phyloP scores from a whole-genome alignment of 2,888 invertebrate genomes.

The Furcula furcula region DNA sequence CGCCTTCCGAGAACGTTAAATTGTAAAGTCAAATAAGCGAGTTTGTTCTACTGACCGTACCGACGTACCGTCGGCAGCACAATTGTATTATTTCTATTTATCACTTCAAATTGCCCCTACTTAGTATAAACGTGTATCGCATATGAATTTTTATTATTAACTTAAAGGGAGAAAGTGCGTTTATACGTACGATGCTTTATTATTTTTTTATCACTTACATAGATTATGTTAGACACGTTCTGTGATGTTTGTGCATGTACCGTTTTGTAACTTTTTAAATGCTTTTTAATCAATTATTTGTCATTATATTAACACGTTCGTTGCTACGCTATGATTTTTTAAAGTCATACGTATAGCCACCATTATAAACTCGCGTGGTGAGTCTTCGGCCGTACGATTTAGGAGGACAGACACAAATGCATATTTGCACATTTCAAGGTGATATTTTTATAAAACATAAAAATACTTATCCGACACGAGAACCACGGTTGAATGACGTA shows the following conservation, averaged over 20 bases:
- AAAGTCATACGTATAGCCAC: too few species aligned
- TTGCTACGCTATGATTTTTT: too few species aligned
- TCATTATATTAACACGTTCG: too few species aligned
- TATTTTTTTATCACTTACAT: conserved; percentile 2
- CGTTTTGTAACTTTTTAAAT: too few species aligned
- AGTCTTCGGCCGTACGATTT: too few species aligned
- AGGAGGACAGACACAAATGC: too few species aligned
- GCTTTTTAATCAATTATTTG: too few species aligned
- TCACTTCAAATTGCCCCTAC: conserved; percentile 46
- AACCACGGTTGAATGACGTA: too few species aligned
- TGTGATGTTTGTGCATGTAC: background rate
- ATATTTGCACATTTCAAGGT: too few species aligned
- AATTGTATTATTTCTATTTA: conserved; percentile 42
- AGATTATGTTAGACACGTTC: conserved; percentile 6
- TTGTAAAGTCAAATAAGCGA: conserved; percentile 66
- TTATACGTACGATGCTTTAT: conserved; percentile 1
- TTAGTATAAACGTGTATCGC: conserved; percentile 28
- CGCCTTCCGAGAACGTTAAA: conserved; percentile 69
- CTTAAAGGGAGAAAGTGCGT: conserved; percentile 21
- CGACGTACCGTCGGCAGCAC: conserved; percentile 15
- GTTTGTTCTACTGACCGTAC: conserved; percentile 51
- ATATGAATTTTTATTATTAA: conserved; percentile 22
- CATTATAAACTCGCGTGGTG: too few species aligned
- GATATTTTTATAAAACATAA: too few species aligned
- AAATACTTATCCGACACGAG: too few species aligned